Evolutionary conservation across 2,113 vertebrate species (phyloP), one percentile per base, ranked within the genome.

Genomic region (Formicarius rufipectus): DNA sequence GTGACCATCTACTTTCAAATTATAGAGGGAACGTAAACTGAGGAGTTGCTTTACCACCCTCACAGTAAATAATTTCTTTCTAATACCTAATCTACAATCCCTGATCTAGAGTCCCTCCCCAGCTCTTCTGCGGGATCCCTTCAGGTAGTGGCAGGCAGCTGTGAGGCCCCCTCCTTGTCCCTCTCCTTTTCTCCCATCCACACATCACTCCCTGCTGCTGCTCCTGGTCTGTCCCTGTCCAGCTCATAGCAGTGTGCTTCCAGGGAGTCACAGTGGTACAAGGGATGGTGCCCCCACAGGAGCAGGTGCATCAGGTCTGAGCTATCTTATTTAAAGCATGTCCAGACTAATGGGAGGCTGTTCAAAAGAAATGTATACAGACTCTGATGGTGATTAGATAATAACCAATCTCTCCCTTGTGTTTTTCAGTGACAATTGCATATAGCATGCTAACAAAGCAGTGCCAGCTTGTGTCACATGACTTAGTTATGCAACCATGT

Each of bases 161-260:
- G 1, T 37, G 33, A 16, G 10, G 8, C 35, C 6, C 27, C 28
- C 40, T 28, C 7, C 4, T 9, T 6, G 6, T 28, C 14, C 14
- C 23, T 10, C 52, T 31, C 2, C 33, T 62, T 35, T 9, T 11
- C 3, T 7, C 17, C 13, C 28, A 9, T 7, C 24, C 17, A 35
- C 7, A 3, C 6, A 2, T 4, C 1, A 0, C 4, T 16, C 13
- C 4, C 35, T 0, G 1, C 42, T 1, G 0, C 25, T 19, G 7
- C 39, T 24, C 10, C 12, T 3, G 21, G 13, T 19, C 12, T 2
- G 2, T 14, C 10, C 27, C 20, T 25, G 8, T 3, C 55, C 31
- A 17, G 5, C 24, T 28, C 14, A 12, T 1, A 16, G 30, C 14
- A 15, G 35, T 0, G 8, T 0, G 0, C 8, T 58, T 52, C 16